A percentile compares a stretch with the other conserved stretches of the same genome.
Evolutionary conservation across 2,888 invertebrate species (phyloP).

Genomic region (Halictus ligatus): DNA sequence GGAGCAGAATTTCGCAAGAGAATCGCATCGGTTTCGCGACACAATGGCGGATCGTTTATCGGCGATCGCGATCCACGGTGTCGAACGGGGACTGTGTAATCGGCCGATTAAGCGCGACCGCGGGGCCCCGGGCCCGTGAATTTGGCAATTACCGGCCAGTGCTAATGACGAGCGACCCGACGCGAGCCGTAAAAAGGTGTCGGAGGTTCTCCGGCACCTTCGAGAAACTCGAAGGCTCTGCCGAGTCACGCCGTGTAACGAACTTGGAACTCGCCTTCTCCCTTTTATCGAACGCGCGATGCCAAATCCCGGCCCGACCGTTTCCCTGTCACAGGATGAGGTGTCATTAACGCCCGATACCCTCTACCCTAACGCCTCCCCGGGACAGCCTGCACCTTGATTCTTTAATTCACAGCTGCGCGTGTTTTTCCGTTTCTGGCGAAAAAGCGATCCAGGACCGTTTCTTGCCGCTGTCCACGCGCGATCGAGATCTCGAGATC

Average conservation of each 20-base stretch:
- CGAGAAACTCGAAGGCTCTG: conserved; percentile 72
- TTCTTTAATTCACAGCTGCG: conserved; percentile 36
- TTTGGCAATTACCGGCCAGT: conserved; percentile 74
- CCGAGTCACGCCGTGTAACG: conserved; percentile 83
- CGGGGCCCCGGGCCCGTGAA: conserved; percentile 66
- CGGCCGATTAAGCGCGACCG: conserved; percentile 71
- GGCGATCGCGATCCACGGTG: conserved; percentile 54
- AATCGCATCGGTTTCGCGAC: conserved; percentile 10
- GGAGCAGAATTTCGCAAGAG: conserved; percentile 14
- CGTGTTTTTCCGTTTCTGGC: conserved; percentile 12
- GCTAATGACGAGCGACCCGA: conserved; percentile 71
- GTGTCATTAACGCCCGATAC: conserved; percentile 60
- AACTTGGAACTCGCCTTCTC: conserved; percentile 72
- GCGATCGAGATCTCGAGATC: neutral
- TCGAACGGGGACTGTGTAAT: conserved; percentile 53
- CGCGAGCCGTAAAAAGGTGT: conserved; percentile 56
- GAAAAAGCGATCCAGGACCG: neutral
- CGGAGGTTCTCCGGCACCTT: conserved; percentile 46
- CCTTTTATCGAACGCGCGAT: conserved; percentile 60
- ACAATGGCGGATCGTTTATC: conserved; percentile 53
- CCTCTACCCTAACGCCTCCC: conserved; percentile 5
- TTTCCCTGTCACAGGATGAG: conserved; percentile 60
- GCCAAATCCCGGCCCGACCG: conserved; percentile 65
- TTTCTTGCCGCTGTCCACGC: neutral
- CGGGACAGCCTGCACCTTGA: conserved; percentile 38